A percentile compares a stretch with the other conserved stretches of the same genome.
Evolutionary conservation across 2,113 vertebrate genomes (phyloP).

Genomic region (Microtus montanus): DNA sequence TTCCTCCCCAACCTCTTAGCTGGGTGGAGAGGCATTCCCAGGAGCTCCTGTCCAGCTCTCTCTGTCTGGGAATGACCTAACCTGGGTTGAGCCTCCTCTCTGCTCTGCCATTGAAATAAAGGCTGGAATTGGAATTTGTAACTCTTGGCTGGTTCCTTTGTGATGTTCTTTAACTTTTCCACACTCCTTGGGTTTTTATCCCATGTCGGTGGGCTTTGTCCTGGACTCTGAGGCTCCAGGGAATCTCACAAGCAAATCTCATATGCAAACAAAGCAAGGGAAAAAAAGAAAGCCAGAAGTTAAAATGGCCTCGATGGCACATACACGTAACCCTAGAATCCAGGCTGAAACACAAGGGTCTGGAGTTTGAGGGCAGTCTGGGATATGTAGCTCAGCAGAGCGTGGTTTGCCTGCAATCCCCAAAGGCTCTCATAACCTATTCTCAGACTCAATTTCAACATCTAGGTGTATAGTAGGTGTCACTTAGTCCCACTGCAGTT

Average conservation of each 20-base stretch:
- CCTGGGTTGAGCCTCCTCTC: conserved; percentile 10
- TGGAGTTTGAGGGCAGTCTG: background rate
- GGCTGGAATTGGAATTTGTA: conserved; percentile 55
- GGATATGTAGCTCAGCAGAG: background rate
- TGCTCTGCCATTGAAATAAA: conserved; percentile 51
- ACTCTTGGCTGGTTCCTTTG: background rate
- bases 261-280: background rate
- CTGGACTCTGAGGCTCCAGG: background rate
- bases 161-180: conserved; percentile 44
- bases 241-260: background rate
- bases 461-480: background rate
- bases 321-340: background rate
- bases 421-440: background rate
- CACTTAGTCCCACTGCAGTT: background rate
- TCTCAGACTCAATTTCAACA: background rate
- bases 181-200: background rate
- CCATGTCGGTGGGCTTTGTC: conserved; percentile 19
- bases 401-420: background rate
- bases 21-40: conserved; percentile 1
- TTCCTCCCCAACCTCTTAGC: background rate
- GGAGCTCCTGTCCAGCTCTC: conserved; percentile 1
- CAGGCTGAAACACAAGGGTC: background rate
- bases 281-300: background rate
- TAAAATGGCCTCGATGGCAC: background rate
- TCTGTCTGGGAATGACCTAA: conserved; percentile 19